Conservation (phyloP, 2,113 vertebrate species). For the Gila orcuttii region DNA sequence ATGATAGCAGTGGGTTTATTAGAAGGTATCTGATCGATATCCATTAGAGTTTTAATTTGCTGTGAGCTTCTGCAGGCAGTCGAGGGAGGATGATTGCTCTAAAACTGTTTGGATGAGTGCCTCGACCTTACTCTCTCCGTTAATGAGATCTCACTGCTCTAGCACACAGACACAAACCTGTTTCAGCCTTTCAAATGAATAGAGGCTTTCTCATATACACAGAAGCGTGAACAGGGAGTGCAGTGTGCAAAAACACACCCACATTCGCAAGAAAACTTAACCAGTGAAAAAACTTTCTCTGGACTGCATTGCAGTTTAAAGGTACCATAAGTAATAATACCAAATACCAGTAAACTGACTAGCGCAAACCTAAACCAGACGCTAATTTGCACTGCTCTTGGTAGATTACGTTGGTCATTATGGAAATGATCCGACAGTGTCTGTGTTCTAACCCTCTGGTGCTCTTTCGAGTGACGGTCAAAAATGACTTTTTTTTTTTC, state of each 20-base stretch:
- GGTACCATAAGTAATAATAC: no score
- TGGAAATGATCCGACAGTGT: no score
- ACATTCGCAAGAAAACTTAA: background rate
- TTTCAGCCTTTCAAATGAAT: slow-evolving; percentile 33
- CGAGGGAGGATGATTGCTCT: slow-evolving; percentile 40
- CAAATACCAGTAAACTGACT: no score
- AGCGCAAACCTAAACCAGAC: no score
- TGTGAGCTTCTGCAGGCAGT: slow-evolving; percentile 42
- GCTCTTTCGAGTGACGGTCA: no score
- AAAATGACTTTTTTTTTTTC: no score
- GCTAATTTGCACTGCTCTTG: no score
- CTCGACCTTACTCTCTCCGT: slow-evolving; percentile 16
- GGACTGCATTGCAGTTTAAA: slow-evolving; percentile 15
- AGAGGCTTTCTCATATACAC: background rate
- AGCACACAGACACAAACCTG: slow-evolving; percentile 33
- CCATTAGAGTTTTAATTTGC: slow-evolving; percentile 53
- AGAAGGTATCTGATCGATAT: slow-evolving; percentile 48
- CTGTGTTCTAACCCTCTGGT: no score
- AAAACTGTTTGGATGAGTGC: slow-evolving; percentile 27
- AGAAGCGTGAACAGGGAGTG: background rate
- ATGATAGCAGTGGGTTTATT: slow-evolving; percentile 36
- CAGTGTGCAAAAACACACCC: slow-evolving; percentile 6
- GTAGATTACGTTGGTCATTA: no score
- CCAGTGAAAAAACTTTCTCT: background rate
- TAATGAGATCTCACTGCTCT: slow-evolving; percentile 39